Conservation (phyloP, 1,140 invertebrate genomes). For the Drosophila kikkawai region DNA sequence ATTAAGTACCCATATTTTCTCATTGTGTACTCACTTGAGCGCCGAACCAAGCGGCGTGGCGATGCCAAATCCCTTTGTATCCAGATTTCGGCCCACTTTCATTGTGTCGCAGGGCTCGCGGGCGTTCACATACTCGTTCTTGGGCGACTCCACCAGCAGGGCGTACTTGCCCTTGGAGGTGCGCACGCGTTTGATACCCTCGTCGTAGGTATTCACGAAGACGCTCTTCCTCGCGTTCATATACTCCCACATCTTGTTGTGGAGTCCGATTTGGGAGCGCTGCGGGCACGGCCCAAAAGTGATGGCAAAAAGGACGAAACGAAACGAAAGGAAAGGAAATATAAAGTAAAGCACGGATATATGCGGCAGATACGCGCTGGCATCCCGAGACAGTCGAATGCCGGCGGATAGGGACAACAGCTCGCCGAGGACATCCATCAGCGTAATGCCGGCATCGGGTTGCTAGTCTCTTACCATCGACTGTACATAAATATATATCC, state of each 20-base stretch:
- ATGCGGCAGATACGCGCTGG: conserved; percentile 21
- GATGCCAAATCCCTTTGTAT: conserved; percentile 97
- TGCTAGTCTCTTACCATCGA: conserved; percentile 14
- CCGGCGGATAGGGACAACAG: conserved; percentile 16
- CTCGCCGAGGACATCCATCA: conserved; percentile 27
- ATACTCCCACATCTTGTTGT: conserved; percentile 98
- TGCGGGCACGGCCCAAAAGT: conserved; percentile 85
- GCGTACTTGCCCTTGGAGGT: conserved; percentile 96
- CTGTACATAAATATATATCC: conserved; percentile 5
- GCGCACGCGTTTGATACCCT: conserved; percentile 93
- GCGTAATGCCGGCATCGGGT: conserved; percentile 5
- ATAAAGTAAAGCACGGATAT: conserved; percentile 13
- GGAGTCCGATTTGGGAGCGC: conserved; percentile 95
- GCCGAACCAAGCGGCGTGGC: conserved; percentile 96
- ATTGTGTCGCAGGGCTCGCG: conserved; percentile 97
- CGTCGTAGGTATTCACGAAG: conserved; percentile 93
- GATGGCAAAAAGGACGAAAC: not conserved
- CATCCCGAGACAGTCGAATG: conserved; percentile 20
- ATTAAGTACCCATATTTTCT: not conserved
- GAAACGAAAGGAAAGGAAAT: conserved; percentile 3
- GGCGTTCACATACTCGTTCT: conserved; percentile 97
- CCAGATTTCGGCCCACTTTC: conserved; percentile 96
- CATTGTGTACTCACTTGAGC: conserved; percentile 89
- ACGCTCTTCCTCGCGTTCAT: conserved; percentile 95
- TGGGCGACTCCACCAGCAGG: conserved; percentile 96